Evolutionary conservation across 1,140 invertebrate genomes (phyloP), one percentile per base, ranked within the genome.

Genomic region (Hydropsyche tenuis): DNA sequence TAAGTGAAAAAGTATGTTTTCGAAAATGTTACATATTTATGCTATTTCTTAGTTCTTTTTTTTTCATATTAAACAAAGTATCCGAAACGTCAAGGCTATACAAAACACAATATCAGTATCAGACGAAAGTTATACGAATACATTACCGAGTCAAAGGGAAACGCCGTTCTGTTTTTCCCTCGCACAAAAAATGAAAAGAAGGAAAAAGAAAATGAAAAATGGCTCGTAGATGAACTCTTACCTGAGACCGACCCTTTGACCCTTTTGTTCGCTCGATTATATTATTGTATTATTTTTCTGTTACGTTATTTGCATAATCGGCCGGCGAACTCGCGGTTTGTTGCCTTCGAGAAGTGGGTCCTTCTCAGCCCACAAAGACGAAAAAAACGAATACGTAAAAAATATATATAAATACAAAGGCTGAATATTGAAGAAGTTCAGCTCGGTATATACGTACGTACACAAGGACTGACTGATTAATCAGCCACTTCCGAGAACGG

Each of bases 301-400:
- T 37, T 3, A 23, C 42, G 46, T n/a, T 53, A 70, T 70, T 70
- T 70, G 68, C 68, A 70, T 70, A 70, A 70, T 70, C 68, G 48
- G n/a, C 6, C 11, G 23, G 14, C 66, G 66, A 45, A 45, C 48
- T 23, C 48, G 48, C 68, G 56, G 23, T 70, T 56, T 70, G 68
- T 53, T 42, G 68, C 22, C 27, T 48, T 18, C 42, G 63, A 43
- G 27, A 69, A 30, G 66, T 42, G 66, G 37, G 14, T 43, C 66
- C 27, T 42, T 42, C 66, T 69, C 18, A 9, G 11, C 30, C 23
- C 66, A 16, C 30, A 48, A 51, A 42, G 45, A 51, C 45, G 45
- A 53, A 25, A 27, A 30, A 30, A 63, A 30, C 42, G 42, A 65
- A 16, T 37, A 4, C 9, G 3, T 3, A 60, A 60, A 60, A 60